phyloP scores from a whole-genome alignment of 1,140 invertebrate genomes.

The Meloidogyne floridensis region DNA sequence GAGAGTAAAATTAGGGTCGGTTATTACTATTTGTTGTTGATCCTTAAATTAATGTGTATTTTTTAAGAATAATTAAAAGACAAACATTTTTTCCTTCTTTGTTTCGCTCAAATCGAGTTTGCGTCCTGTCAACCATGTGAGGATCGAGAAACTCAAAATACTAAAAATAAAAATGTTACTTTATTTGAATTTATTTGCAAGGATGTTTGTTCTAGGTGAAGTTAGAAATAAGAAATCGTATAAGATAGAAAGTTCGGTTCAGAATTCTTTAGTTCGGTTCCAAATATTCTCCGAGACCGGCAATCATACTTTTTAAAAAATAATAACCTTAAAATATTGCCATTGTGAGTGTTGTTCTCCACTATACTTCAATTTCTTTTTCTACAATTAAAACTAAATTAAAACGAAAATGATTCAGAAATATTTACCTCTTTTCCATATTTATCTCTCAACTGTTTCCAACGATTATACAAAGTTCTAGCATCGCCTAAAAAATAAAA shows the following conservation, averaged over 20 bases:
- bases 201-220: too few relatives aligned
- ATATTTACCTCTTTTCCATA: constrained; percentile 39
- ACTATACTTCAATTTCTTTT: constrained; percentile 48
- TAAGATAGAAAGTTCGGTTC: too few relatives aligned
- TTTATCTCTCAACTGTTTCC: constrained; percentile 46
- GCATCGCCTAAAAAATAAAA: constrained; percentile 28
- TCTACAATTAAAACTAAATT: constrained; percentile 21
- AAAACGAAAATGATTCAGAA: too few relatives aligned
- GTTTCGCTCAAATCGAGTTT: constrained; percentile 41
- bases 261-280: too few relatives aligned
- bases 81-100: constrained; percentile 39
- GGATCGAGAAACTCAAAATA: constrained; percentile 45
- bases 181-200: too few relatives aligned
- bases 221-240: too few relatives aligned
- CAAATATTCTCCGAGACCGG: too few relatives aligned
- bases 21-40: constrained; percentile 39
- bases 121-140: constrained; percentile 46
- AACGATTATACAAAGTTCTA: constrained; percentile 42
- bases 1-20: constrained; percentile 40
- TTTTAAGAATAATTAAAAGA: neutral
- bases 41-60: constrained; percentile 18
- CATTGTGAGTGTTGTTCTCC: constrained; percentile 35
- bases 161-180: constrained; percentile 4
- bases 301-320: too few relatives aligned
- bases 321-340: constrained; percentile 39